Evolutionary conservation across 2,888 invertebrate species (phyloP).

Genomic region (Mythimna albipuncta): DNA sequence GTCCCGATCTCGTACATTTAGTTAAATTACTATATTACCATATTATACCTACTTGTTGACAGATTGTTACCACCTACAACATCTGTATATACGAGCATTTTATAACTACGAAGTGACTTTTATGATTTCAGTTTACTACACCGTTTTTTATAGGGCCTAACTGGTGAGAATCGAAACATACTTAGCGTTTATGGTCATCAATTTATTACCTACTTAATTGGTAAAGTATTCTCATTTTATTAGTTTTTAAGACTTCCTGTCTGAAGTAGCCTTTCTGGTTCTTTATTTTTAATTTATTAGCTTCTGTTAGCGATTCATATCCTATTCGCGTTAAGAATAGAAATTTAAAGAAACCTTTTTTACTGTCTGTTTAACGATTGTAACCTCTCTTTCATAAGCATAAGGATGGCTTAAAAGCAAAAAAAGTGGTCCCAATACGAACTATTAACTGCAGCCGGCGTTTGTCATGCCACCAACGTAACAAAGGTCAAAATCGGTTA

Average conservation of each 20-base stretch:
- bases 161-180: background rate
- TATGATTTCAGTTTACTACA: conserved; percentile 11
- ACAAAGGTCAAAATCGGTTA: no score
- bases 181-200: conserved; percentile 2
- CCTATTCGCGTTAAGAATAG: no score
- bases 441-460: no score
- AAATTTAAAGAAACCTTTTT: no score
- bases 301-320: no score
- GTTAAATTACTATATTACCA: conserved; percentile 2
- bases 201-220: conserved; percentile 1
- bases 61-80: background rate
- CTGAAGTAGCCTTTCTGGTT: background rate
- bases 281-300: no score
- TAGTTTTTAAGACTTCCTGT: background rate
- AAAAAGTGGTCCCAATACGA: no score
- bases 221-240: background rate
- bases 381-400: no score
- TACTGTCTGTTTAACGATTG: no score
- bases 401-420: no score
- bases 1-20: background rate
- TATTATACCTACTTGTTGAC: background rate
- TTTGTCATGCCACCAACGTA: no score
- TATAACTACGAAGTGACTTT: conserved; percentile 7
- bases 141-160: background rate
- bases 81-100: background rate